These are phyloP conservation scores for Tolmerus cingulatus DNA, from an alignment of 2,888 invertebrate genomes.

Conservation along the genomic window DNA sequence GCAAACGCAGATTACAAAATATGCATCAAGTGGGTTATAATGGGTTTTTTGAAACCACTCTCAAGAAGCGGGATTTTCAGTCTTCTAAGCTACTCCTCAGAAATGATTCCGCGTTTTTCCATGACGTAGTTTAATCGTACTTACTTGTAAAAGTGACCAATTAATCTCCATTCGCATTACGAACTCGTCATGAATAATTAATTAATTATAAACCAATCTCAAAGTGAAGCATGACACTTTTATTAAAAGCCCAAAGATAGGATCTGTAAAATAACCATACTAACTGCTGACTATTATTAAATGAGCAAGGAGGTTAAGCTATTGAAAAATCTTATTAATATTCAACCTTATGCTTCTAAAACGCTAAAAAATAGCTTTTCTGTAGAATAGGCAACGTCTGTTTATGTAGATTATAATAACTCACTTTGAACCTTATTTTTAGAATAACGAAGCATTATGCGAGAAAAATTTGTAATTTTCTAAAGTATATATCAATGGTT, in stretches of 20 bases:
- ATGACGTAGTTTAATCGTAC: background rate
- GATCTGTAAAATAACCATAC: background rate
- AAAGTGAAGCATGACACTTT: background rate
- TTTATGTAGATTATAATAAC: too few species aligned
- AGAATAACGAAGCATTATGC: too few species aligned
- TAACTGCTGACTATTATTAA: background rate
- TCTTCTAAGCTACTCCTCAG: background rate
- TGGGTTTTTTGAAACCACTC: background rate
- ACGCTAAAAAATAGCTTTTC: background rate
- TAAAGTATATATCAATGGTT: too few species aligned
- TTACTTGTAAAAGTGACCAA: background rate
- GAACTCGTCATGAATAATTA: background rate
- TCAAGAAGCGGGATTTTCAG: background rate
- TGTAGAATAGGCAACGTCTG: background rate
- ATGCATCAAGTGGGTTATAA: too few species aligned
- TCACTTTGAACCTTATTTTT: too few species aligned
- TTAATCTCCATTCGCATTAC: background rate
- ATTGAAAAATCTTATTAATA: background rate
- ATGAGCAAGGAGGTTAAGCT: background rate
- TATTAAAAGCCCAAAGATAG: background rate
- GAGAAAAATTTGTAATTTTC: too few species aligned
- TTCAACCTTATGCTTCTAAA: background rate
- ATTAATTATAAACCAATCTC: background rate
- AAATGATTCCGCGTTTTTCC: background rate
- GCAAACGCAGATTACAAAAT: too few species aligned